phyloP scores from a whole-genome alignment of 1,140 invertebrate species.

The Macrobrachium rosenbergii region DNA sequence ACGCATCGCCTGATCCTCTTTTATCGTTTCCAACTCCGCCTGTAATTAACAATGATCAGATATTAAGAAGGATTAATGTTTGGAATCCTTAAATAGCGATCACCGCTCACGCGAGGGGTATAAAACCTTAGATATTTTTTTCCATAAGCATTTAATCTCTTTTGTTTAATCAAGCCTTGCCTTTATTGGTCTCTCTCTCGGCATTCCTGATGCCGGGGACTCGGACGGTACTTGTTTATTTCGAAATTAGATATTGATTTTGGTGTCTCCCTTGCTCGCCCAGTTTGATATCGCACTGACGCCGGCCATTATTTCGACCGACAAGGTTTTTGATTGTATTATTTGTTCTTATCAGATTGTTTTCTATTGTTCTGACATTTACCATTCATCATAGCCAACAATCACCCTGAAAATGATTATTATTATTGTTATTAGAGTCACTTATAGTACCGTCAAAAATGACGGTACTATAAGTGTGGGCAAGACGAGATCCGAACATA shows the following conservation, averaged over 20 bases:
- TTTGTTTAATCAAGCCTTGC: conserved; percentile 4
- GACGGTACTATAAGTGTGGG: too few species aligned
- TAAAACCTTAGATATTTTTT: background rate
- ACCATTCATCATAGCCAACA: too few species aligned
- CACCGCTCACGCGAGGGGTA: conserved; percentile 50
- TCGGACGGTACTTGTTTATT: too few species aligned
- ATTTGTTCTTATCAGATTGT: too few species aligned
- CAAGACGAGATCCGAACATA: too few species aligned
- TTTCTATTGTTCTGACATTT: too few species aligned
- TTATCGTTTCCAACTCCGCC: conserved; percentile 58
- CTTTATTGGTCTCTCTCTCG: conserved; percentile 19
- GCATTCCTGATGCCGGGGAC: background rate
- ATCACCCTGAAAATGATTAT: too few species aligned
- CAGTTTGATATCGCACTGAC: background rate
- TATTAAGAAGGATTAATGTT: conserved; percentile 61
- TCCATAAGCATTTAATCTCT: conserved; percentile 43
- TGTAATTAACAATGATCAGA: conserved; percentile 63
- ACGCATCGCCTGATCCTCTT: conserved; percentile 61
- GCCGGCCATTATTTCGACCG: too few species aligned
- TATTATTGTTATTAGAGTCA: too few species aligned
- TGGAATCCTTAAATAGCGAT: conserved; percentile 60
- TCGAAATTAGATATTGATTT: background rate
- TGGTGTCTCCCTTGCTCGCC: background rate
- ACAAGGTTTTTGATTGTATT: too few species aligned
- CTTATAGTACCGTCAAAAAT: too few species aligned